A percentile compares a stretch with the other conserved stretches of the same genome.
Evolutionary conservation across 2,797 vertebrate genomes (phyloP).

Genomic region (Acridotheres tristis): DNA sequence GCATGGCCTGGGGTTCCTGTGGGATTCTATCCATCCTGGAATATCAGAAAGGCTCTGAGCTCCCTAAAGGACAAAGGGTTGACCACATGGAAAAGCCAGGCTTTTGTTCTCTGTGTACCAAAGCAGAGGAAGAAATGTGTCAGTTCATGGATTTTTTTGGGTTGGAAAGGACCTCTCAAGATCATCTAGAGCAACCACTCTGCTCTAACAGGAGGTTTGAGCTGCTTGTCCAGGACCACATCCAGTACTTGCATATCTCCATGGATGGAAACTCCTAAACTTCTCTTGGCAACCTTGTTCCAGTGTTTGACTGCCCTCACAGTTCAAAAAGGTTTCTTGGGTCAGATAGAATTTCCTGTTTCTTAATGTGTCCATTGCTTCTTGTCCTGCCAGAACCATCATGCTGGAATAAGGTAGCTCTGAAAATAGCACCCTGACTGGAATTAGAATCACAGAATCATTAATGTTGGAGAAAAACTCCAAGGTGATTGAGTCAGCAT

Average conservation of each 20-base stretch:
- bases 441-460: not conserved
- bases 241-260: not conserved
- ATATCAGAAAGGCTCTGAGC: not conserved
- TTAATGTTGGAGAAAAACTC: not conserved
- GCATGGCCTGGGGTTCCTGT: not conserved
- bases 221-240: not conserved
- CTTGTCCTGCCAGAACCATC: not conserved
- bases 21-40: not conserved
- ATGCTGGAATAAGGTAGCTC: not conserved
- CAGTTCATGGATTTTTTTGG: not conserved
- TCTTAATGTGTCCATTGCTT: not conserved
- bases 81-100: rapidly evolving
- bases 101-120: not conserved
- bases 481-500: not conserved
- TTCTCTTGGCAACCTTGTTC: not conserved
- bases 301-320: not conserved
- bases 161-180: not conserved
- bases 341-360: not conserved
- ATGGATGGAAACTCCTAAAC: not conserved
- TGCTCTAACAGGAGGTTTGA: not conserved
- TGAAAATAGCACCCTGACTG: not conserved
- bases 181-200: not conserved
- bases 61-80: not conserved
- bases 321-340: not conserved
- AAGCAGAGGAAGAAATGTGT: not conserved